Percentiles rank a stretch among this genome's conserved stretches.
Evolutionary conservation across 2,888 invertebrate species (phyloP).

Genomic region (Drosophila sordidapex): DNA sequence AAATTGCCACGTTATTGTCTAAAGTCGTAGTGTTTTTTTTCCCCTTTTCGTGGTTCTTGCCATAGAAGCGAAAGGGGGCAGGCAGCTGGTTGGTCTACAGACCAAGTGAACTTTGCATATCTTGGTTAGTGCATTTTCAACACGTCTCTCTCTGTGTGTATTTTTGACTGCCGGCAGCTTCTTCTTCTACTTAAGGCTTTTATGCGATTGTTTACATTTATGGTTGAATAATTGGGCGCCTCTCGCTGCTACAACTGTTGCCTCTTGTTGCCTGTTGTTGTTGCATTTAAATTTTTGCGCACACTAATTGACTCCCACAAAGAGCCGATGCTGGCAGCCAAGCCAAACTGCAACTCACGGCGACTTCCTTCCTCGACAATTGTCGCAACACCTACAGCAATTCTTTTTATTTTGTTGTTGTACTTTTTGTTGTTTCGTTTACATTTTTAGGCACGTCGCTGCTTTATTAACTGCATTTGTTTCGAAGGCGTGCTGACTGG

Average conservation of each 20-base stretch:
- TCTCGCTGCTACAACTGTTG: slow-evolving; percentile 32
- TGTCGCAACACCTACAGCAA: slow-evolving; percentile 76
- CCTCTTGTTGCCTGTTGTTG: slow-evolving; percentile 20
- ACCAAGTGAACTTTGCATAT: slow-evolving; percentile 61
- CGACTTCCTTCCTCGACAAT: slow-evolving; percentile 74
- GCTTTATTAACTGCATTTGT: slow-evolving; percentile 52
- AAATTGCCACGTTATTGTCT: slow-evolving; percentile 80
- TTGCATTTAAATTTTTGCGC: slow-evolving; percentile 60
- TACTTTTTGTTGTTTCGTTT: slow-evolving; percentile 15
- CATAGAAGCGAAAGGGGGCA: slow-evolving; percentile 10
- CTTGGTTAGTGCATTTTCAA: slow-evolving; percentile 68
- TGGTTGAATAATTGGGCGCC: slow-evolving; percentile 80
- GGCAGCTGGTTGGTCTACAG: background rate
- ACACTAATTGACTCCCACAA: slow-evolving; percentile 79
- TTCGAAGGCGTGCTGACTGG: slow-evolving; percentile 57
- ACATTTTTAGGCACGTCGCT: slow-evolving; percentile 43
- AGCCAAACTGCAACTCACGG: slow-evolving; percentile 57
- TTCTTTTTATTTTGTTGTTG: slow-evolving; percentile 22
- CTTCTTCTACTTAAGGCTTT: slow-evolving; percentile 70
- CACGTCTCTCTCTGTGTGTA: slow-evolving; percentile 44
- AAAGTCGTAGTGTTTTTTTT: slow-evolving; percentile 22
- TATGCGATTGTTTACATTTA: slow-evolving; percentile 80
- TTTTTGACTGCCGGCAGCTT: slow-evolving; percentile 21
- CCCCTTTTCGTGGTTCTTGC: slow-evolving; percentile 50
- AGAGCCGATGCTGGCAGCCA: slow-evolving; percentile 33